Base-by-base conservation (phyloP, 2,888 invertebrate genomes). In the Sarcophaga rosellei region DNA sequence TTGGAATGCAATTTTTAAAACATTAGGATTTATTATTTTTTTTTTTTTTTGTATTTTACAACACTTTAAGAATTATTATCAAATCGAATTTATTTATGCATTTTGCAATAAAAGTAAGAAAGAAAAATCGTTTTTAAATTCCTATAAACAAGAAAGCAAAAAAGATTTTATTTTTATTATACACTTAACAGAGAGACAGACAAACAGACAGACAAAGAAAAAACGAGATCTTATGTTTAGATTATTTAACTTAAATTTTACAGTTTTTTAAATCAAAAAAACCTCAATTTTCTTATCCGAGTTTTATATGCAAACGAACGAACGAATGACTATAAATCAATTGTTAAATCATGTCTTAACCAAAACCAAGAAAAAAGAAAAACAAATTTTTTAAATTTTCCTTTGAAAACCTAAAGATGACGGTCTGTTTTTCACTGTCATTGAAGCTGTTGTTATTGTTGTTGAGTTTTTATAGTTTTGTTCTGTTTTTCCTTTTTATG, bases 301-400 rank as follows among this genome's bases (percentile, higher is more conserved):
- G 0, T 1, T 35, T 10, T 35, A 35, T 53, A 12, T 15, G 53
- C 53, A 53, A 53, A 35, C 8, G 35, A 35, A 35, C 35, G 35
- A 35, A 35, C 10, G 35, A 47, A 53, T 5, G 53, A 15, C 44
- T 53, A 69, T 35, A 81, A 76, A 81, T 75, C 81, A 81, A 76
- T 45, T 70, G 53, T 63, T 53, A 76, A 81, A 70, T 70, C 25
- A 63, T 21, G 21, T 70, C 69, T 53, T 21, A 75, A 69, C 59
- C 17, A 53, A 17, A 5, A 53, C 0, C 12, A 53, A 15, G 4
- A 53, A 53, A 53, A 53, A 17, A 53, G 53, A 4, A 5, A 47
- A 1, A 47, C 2, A 53, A 53, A 4, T 15, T 53, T 53, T 53
- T 15, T 4, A 53, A 53, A 53, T 53, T 12, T 53, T 47, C 15